Evolutionary conservation across 1,140 invertebrate genomes (phyloP), one percentile per base, ranked within the genome.

Genomic region (Procambarus clarkii): DNA sequence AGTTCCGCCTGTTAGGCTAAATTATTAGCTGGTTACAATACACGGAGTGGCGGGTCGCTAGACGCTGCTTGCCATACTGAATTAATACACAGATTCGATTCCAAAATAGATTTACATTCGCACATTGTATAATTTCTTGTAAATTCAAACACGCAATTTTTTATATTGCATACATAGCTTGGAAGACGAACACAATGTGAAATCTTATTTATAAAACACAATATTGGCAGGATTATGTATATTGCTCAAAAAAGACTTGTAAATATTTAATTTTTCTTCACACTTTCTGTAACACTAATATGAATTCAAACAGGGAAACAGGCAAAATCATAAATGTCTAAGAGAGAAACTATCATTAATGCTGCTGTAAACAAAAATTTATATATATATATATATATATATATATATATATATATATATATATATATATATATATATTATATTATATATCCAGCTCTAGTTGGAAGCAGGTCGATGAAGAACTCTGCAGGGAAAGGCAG

Each of bases 71-170:
- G n/a, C 69, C 69, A 5, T 34, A 74, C 69, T 74, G 69, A 74
- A 74, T 74, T 74, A 74, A 74, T 74, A 74, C 69, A 74, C 69
- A 74, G 7, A 74, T 74, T 74, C 69, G 69, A 74, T 74, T 74
- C 11, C 21, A 11, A 8, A 74, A 74, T 74, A 74, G n/a, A 74
- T 74, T 34, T 34, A 74, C 69, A 8, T 74, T 74, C 69, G 3
- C 21, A 34, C 69, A 3, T 74, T 74, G 69, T 74, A 34, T 74
- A 74, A 34, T 74, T 74, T 34, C 69, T 21, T 34, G n/a, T 34
- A 74, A 74, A 74, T 2, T 74, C n/a, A 74, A 34, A 74, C 69
- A 74, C 24, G 69, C n/a, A 74, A 34, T 21, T 21, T 34, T 21
- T 69, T 69, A 4, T 64, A 5, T 74, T 74, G 69, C 69, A 46